Evolutionary conservation across 2,888 invertebrate genomes (phyloP).

Genomic region (Spodoptera picta): DNA sequence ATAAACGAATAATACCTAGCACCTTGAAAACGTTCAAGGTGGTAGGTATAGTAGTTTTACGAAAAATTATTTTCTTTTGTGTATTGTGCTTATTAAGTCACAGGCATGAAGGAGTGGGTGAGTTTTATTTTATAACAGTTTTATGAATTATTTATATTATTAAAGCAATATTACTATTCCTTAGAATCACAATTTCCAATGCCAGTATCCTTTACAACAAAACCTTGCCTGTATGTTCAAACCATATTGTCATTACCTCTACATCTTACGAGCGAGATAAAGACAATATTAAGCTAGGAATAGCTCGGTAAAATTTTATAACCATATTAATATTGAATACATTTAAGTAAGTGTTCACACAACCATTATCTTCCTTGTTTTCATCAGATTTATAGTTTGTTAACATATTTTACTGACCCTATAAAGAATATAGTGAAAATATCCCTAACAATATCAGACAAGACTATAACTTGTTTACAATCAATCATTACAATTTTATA

Average conservation of each 20-base stretch:
- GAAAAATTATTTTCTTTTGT: no score
- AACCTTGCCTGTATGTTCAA: no score
- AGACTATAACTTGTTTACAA: constrained; percentile 59
- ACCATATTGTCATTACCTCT: constrained; percentile 6
- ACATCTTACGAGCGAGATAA: constrained; percentile 8
- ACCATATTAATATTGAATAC: constrained; percentile 25
- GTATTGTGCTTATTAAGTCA: no score
- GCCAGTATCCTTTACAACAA: no score
- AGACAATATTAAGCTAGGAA: constrained; percentile 7
- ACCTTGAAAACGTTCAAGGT: no score
- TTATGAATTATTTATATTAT: no score
- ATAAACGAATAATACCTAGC: no score
- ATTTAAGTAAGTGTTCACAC: constrained; percentile 16
- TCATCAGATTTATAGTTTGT: constrained; percentile 35
- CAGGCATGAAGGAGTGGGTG: no score
- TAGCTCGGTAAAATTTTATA: constrained; percentile 14
- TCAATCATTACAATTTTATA: constrained; percentile 65
- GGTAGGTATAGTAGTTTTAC: no score
- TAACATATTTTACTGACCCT: constrained; percentile 21
- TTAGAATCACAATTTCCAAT: no score
- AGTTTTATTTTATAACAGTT: no score
- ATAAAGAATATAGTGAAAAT: constrained; percentile 22
- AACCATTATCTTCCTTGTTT: constrained; percentile 15
- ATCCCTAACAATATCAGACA: constrained; percentile 35
- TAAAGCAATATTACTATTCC: no score